Conservation (phyloP, 53 echinoderm and acorn worm species). For the Patiria pectinifera region DNA sequence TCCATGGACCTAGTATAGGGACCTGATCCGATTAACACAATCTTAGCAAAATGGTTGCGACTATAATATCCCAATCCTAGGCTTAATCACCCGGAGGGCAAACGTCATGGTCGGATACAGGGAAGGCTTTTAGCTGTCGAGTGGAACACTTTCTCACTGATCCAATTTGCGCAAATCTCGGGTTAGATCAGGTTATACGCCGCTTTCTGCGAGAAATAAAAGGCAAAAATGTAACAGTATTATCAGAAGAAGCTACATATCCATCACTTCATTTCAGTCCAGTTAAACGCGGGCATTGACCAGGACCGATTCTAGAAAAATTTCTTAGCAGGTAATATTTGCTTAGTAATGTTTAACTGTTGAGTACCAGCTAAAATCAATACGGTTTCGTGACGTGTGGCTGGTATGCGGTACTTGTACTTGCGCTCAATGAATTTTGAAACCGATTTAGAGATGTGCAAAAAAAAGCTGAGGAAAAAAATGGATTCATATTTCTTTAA, state of each 20-base stretch:
- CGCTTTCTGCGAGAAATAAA: constrained; percentile 63
- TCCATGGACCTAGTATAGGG: constrained; percentile 16
- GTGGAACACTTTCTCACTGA: constrained; percentile 33
- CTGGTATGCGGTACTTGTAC: too few relatives aligned
- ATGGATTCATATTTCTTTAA: background rate
- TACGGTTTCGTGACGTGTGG: too few relatives aligned
- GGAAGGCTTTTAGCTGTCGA: constrained; percentile 52
- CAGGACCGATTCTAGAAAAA: background rate
- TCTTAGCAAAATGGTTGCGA: constrained; percentile 58
- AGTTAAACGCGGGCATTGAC: constrained; percentile 47
- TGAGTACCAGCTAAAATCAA: too few relatives aligned
- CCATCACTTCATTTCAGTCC: constrained; percentile 28
- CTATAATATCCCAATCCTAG: constrained; percentile 53
- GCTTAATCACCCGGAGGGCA: constrained; percentile 44
- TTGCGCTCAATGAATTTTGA: too few relatives aligned
- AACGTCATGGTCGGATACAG: constrained; percentile 56
- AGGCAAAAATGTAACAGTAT: constrained; percentile 67
- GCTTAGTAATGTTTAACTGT: background rate
- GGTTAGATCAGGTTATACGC: constrained; percentile 67
- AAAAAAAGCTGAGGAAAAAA: too few relatives aligned
- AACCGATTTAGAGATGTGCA: too few relatives aligned
- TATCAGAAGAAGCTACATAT: constrained; percentile 7
- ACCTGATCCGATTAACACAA: constrained; percentile 58
- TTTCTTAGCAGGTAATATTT: background rate
- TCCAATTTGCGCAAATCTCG: constrained; percentile 61